Conservation (phyloP, 2,888 invertebrate species). For the Ochropleura leucogaster region DNA sequence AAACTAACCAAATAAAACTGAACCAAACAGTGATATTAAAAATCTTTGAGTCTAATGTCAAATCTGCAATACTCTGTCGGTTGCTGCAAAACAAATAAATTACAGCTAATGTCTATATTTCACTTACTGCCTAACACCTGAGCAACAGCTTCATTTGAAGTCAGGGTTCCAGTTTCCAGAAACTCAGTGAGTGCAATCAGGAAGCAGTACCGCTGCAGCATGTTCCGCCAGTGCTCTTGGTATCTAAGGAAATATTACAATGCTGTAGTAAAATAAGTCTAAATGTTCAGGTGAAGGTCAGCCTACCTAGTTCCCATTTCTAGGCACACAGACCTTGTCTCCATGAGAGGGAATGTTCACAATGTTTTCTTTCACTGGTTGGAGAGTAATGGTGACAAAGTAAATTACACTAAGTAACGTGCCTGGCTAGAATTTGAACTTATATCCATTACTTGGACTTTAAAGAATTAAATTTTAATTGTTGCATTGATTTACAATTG, state of each 20-base stretch:
- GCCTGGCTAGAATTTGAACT: no score
- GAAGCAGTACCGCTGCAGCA: conserved; percentile 95
- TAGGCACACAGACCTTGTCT: background rate
- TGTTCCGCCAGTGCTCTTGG: conserved; percentile 96
- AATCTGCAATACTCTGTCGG: no score
- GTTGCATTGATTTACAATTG: no score
- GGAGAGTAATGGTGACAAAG: background rate
- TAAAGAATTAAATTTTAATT: no score
- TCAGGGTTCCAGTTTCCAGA: conserved; percentile 94
- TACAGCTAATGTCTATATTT: background rate
- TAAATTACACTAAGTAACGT: background rate
- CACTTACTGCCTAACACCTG: conserved; percentile 94
- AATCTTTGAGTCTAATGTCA: no score
- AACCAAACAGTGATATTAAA: background rate
- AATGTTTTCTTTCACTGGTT: background rate
- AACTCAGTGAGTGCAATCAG: conserved; percentile 94
- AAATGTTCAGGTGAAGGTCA: background rate
- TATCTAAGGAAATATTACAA: conserved; percentile 86
- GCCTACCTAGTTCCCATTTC: background rate
- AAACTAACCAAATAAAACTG: background rate
- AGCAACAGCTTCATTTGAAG: conserved; percentile 94
- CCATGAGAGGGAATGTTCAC: background rate
- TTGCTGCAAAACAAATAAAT: background rate
- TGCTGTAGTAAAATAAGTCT: background rate
- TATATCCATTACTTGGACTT: no score